These are phyloP conservation scores for Onthophagus taurus DNA, from an alignment of 1,140 invertebrate genomes.

Conservation along the genomic window DNA sequence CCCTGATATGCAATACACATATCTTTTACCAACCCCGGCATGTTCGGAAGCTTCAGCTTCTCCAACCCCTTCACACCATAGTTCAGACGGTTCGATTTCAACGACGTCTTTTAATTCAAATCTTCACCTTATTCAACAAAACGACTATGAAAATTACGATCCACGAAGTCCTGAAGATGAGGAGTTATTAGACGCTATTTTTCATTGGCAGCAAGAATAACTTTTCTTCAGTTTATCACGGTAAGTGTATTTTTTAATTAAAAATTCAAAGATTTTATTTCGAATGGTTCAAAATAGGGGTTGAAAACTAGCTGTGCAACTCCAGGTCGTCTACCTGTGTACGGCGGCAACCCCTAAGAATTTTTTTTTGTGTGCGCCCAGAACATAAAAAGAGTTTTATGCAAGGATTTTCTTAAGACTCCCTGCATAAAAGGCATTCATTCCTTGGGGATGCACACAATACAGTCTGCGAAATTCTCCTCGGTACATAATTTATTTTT, in stretches of 20 bases:
- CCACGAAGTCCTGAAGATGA: slow-evolving; percentile 83
- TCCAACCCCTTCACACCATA: slow-evolving; percentile 68
- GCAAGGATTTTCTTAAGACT: slow-evolving; percentile 21
- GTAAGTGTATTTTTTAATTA: too few relatives aligned
- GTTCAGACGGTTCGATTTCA: slow-evolving; percentile 61
- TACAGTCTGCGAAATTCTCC: slow-evolving; percentile 10
- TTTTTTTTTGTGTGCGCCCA: too few relatives aligned
- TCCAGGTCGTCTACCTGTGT: too few relatives aligned
- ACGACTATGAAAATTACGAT: slow-evolving; percentile 66
- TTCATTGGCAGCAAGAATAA: slow-evolving; percentile 66
- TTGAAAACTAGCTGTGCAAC: too few relatives aligned
- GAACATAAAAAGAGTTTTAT: slow-evolving; percentile 14
- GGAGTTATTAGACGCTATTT: slow-evolving; percentile 80
- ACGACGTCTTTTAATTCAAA: slow-evolving; percentile 43
- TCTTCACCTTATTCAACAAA: slow-evolving; percentile 45
- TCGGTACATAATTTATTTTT: too few relatives aligned
- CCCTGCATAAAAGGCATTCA: slow-evolving; percentile 12
- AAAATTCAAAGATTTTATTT: too few relatives aligned
- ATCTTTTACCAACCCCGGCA: slow-evolving; percentile 43
- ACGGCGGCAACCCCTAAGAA: too few relatives aligned
- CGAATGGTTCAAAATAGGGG: too few relatives aligned
- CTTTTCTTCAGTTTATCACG: too few relatives aligned
- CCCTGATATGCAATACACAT: slow-evolving; percentile 31
- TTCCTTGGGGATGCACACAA: slow-evolving; percentile 1
- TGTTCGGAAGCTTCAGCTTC: slow-evolving; percentile 66